A percentile compares a stretch with the other conserved stretches of the same genome.
Conservation (phyloP, 2,113 vertebrate genomes). For the Equus quagga region DNA sequence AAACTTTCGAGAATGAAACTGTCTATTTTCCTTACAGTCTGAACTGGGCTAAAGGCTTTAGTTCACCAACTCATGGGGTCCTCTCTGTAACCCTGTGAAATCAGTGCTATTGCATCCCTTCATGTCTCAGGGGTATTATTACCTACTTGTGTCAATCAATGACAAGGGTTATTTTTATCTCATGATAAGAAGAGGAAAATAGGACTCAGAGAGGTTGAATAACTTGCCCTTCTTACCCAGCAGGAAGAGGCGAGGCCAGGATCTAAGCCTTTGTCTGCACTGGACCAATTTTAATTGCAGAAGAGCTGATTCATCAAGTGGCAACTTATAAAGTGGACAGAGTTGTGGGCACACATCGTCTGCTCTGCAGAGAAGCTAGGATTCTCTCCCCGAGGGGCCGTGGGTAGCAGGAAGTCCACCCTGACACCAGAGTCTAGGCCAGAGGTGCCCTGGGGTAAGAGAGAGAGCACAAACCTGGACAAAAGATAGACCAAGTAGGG, state of each 20-base stretch:
- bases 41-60: neutral
- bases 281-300: neutral
- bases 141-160: neutral
- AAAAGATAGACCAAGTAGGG: neutral
- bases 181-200: neutral
- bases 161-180: slow-evolving; percentile 16
- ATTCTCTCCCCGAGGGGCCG: neutral
- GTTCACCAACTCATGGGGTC: neutral
- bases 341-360: neutral
- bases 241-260: neutral
- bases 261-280: neutral
- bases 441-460: neutral
- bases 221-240: neutral
- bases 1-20: neutral
- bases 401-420: neutral
- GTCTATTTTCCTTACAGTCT: neutral
- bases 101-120: no score
- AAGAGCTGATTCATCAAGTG: neutral
- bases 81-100: neutral
- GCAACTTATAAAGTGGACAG: neutral
- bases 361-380: neutral
- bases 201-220: slow-evolving; percentile 5
- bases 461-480: neutral
- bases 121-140: neutral
- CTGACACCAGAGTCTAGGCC: neutral